Evolutionary conservation across 2,113 vertebrate species (phyloP), one percentile per base, ranked within the genome.

Genomic region (Odobenus rosmarus): DNA sequence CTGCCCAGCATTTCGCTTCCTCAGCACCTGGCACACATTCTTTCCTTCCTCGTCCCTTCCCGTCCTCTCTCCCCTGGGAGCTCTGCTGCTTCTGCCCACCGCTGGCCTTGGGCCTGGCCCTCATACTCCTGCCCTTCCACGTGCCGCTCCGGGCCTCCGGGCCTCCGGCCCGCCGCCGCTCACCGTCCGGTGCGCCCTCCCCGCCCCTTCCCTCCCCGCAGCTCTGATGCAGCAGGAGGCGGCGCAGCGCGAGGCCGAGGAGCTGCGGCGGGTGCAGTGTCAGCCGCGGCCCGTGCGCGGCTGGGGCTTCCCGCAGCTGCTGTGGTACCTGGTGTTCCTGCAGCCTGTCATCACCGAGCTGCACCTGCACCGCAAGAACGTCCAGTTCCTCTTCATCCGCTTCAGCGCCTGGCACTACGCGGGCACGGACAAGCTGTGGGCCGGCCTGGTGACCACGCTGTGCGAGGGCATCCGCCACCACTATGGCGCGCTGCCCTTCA

Each of bases 321-420:
- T 99, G 13, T 99, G 99, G 99, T 98, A 98, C 80, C 12, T 99
- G 93, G 97, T 99, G 67, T 99, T 99, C 98, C 99, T 98, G 98
- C 95, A 96, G 51, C 99, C 99, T 0, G 55, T 99, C 86, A 98
- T 99, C 98, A 99, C 99, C 0, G 96, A 99, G 76, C 4, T 97
- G 23, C 99, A 99, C 97, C 98, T 99, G 93, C 93, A 98, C 2
- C 97, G 99, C 7, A 98, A 97, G 71, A 99, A 99, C 92, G 91
- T 99, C 0, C 93, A 99, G 2, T 99, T 99, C 98, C 96, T 99
- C 88, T 99, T 99, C 98, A 98, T 99, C 53, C 98, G 99, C 93
- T 99, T 99, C 96, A 99, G 99, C 51, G 99, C 99, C 71, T 99
- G 99, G 99, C 99, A 99, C 7, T 99, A 99, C 93, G 99, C 99